A percentile compares a stretch with the other conserved stretches of the same genome.
Evolutionary conservation across 2,797 vertebrate species (phyloP).

Genomic region (Centroberyx gerrardi): DNA sequence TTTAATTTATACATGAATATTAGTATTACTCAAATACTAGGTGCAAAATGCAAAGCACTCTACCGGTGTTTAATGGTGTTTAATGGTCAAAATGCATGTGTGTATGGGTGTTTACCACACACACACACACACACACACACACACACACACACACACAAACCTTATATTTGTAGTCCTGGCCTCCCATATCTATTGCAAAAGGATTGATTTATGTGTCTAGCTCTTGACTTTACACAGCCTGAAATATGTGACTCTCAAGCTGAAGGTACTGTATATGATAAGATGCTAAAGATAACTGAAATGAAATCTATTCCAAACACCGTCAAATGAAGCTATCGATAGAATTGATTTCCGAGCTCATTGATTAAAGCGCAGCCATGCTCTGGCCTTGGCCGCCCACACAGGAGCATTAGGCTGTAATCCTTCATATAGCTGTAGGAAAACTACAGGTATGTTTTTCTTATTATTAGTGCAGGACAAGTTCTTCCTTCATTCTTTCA

Average conservation of each 20-base stretch:
- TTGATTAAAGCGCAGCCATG: conserved; percentile 10
- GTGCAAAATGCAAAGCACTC: no score
- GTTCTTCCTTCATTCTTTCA: no score
- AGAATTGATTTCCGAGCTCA: conserved; percentile 11
- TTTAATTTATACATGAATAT: not conserved
- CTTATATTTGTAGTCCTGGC: not conserved
- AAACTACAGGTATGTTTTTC: not conserved
- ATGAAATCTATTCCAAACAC: conserved; percentile 20
- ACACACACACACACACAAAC: not conserved
- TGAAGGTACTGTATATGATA: conserved; percentile 16
- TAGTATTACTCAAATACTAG: no score
- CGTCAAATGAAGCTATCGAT: conserved; percentile 16
- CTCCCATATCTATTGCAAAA: not conserved
- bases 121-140: not conserved
- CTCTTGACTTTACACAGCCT: not conserved
- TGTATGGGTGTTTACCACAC: not conserved
- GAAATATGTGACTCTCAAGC: conserved; percentile 7
- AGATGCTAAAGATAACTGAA: conserved; percentile 29
- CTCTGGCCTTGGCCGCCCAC: not conserved
- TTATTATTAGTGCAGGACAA: not conserved
- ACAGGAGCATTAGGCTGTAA: not conserved
- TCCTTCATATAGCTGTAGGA: not conserved
- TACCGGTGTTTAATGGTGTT: no score
- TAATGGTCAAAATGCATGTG: no score
- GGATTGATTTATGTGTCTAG: not conserved